Evolutionary conservation across 2,888 invertebrate genomes (phyloP), one percentile per base, ranked within the genome.

Genomic region (Philaethria dido): DNA sequence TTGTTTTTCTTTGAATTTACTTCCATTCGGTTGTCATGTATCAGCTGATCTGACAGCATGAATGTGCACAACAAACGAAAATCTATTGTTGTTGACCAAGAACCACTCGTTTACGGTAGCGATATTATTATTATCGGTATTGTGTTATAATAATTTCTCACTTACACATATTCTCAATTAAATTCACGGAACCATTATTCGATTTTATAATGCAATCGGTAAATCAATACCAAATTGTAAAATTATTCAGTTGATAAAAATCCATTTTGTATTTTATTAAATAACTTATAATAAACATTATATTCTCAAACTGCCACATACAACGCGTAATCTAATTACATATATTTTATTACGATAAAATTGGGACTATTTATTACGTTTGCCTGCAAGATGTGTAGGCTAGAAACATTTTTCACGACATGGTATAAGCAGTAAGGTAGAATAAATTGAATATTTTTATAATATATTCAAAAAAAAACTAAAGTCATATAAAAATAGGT

Each of bases 361-460:
- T 57, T 57, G 42, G 57, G 39, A 39, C 57, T 57, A 22, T 42
- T 22, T 42, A 39, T 57, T 57, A 11, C 36, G 57, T 57, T 42
- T 57, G 39, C n/a, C 39, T 57, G 39, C 57, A 22, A 22, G 9
- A 42, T 57, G 36, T 22, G 20, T 57, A 52, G 50, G 55, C 55
- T 36, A 39, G 42, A 42, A 42, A 57, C 57, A 42, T 20, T 55
- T 57, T 57, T 42, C 39, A 57, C 6, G 39, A 57, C 57, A 57
- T 57, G 57, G 57, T 57, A 57, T 57, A 57, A 57, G 42, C n/a
- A 57, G n/a, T 57, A 42, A 42, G 57, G 20, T 57, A 57, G 42
- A 57, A 57, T 42, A 57, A 57, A 55, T 14, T 47, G n/a, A 45
- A 16, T 57, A 39, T 62, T 57, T 57, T 57, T 57, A 57, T 57